Base-by-base conservation (phyloP, 2,888 invertebrate species). In the Xiphydria camelus region DNA sequence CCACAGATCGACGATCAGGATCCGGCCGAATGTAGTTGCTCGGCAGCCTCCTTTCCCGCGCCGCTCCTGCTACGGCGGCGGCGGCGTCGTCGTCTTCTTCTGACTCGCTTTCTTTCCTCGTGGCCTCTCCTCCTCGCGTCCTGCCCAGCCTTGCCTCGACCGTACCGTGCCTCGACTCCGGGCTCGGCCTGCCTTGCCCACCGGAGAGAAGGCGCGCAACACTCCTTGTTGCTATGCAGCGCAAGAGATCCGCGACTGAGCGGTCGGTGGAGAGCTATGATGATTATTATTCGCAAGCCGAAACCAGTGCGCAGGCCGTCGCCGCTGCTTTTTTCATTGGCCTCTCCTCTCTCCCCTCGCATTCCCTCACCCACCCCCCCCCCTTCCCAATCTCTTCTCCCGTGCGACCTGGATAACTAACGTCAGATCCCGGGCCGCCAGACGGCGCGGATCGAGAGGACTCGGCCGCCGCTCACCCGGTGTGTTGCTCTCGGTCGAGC, bases 191-290 rank as follows among this genome's bases (percentile, higher is more conserved):
- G 7, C 23, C 23, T n/a, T 23, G 6, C 23, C 23, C n/a, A 23
- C 23, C 6, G 23, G 23, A 23, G n/a, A 23, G n/a, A 23, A 23
- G 23, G n/a, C 6, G 23, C 6, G n/a, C 5, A 33, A 42, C 46
- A 44, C 47, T 64, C 61, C 61, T 66, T 70, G 70, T 70, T 70
- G 70, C 70, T 70, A 70, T 70, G 70, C 70, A 70, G 69, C 60
- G 49, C 33, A 38, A 12, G 47, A 39, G 57, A 61, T 53, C 55
- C 52, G 44, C 52, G 48, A 33, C 14, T 9, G 38, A 23, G 32
- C 38, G 49, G 39, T 4, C 23, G 45, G 41, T 47, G 47, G 47
- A 51, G 56, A 55, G 57, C 53, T 51, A 59, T 57, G 62, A 23
- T 23, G 23, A 68, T 67, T 61, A 64, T 66, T 66, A 67, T 68